Base-by-base conservation (phyloP, 2,113 vertebrate species). In the Dipodomys ordii region DNA sequence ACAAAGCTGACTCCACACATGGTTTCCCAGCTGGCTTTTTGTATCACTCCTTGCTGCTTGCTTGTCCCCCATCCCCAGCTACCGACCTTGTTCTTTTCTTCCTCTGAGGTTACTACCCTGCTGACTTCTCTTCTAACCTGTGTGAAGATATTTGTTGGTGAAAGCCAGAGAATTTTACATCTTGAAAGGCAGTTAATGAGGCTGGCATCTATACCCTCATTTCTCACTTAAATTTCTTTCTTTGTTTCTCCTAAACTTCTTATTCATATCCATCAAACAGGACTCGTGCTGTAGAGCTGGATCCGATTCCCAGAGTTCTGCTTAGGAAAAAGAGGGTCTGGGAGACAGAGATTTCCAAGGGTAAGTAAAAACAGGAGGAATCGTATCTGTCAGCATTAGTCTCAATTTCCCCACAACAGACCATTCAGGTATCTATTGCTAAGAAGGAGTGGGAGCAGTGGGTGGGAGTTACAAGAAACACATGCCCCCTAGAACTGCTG, bases 371-470 rank as follows among this genome's bases (percentile, higher is more conserved):
- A 22, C 27, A 73, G 23, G 46, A 16, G 22, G 12, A 57, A 57
- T 62, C 32, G 12, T 60, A 71, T 83, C 30, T 79, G 32, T 23
- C 77, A 79, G 25, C 2, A 1, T 32, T 44, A 25, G 30, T 64
- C 35, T 83, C 32, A 71, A 69, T 72, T 23, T 62, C 9, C 44
- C 19, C 74, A 82, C 90, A 80, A 74, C 4, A 62, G 73, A 27
- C 49, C 27, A 30, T 77, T 87, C 3, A 78, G 44, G n/a, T 39
- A 22, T 44, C 80, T 27, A 20, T 7, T 49, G 1, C 30, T 62
- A 44, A 72, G 20, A 46, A 18, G 2, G 16, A 18, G 3, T 7
- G 0, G 0, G 7, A 7, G n/a, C 57, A 19, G 11, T 7, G 62
- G 16, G 53, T 13, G 53, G 53, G 15, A 18, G 15, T 57, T 57